Conservation (phyloP, 2,797 vertebrate genomes). For the Eurystomus glaucurus region DNA sequence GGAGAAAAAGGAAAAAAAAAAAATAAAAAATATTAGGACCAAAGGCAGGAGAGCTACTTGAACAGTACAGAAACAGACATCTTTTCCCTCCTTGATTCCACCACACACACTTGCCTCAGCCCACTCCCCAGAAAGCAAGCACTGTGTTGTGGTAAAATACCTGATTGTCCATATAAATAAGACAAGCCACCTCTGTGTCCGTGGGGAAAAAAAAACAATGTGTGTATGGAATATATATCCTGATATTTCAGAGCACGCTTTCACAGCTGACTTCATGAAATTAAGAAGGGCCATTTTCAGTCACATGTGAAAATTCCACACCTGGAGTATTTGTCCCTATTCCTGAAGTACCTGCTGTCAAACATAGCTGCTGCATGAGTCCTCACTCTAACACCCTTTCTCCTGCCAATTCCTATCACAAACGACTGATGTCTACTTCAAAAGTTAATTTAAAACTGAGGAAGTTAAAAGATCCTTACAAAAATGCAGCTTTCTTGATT, state of each 20-base stretch:
- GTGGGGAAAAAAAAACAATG: fast-evolving
- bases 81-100: background rate
- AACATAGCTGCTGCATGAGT: fast-evolving
- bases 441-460: background rate
- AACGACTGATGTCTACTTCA: background rate
- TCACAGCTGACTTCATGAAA: background rate
- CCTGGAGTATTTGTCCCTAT: background rate
- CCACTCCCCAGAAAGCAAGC: background rate
- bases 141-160: background rate
- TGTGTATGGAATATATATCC: background rate
- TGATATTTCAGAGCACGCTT: background rate
- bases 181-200: background rate
- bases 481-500: background rate
- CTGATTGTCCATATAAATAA: background rate
- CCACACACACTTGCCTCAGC: background rate
- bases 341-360: background rate
- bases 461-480: background rate
- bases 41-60: background rate
- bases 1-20: background rate
- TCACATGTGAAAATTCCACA: background rate
- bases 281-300: background rate
- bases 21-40: background rate
- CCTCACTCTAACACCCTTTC: background rate
- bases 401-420: background rate
- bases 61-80: background rate